phyloP scores from a whole-genome alignment of 1,140 invertebrate species.

The Pantala flavescens region DNA sequence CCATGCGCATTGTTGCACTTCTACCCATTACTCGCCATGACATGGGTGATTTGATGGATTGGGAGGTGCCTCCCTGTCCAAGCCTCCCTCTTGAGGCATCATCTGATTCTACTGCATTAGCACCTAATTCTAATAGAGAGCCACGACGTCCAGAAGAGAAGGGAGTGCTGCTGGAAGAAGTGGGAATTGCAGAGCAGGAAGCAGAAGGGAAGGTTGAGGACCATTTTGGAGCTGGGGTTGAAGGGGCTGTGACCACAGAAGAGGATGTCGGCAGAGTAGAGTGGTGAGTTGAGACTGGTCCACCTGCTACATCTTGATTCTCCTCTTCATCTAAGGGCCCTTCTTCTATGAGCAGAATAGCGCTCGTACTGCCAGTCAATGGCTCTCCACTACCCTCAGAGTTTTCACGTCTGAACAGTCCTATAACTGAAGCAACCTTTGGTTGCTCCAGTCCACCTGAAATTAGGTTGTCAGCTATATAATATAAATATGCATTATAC shows the following conservation, averaged over 20 bases:
- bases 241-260: conserved; percentile 18
- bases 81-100: background rate
- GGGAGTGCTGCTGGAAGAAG: conserved; percentile 22
- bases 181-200: conserved; percentile 13
- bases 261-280: conserved; percentile 17
- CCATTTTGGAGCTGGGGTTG: conserved; percentile 6
- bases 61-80: background rate
- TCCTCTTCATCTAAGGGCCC: background rate
- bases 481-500: no score
- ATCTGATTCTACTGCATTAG: conserved; percentile 26
- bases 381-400: conserved; percentile 21
- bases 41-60: background rate
- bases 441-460: conserved; percentile 40
- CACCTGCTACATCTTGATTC: background rate
- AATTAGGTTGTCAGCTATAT: conserved; percentile 16
- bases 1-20: background rate
- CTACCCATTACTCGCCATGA: background rate
- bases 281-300: conserved; percentile 4
- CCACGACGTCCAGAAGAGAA: conserved; percentile 29
- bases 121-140: conserved; percentile 37
- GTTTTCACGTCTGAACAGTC: conserved; percentile 38
- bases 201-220: background rate
- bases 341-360: conserved; percentile 20
- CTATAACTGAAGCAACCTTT: conserved; percentile 39
- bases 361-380: background rate